Evolutionary conservation across 2,888 invertebrate genomes (phyloP).

Genomic region (Acronicta aceris): DNA sequence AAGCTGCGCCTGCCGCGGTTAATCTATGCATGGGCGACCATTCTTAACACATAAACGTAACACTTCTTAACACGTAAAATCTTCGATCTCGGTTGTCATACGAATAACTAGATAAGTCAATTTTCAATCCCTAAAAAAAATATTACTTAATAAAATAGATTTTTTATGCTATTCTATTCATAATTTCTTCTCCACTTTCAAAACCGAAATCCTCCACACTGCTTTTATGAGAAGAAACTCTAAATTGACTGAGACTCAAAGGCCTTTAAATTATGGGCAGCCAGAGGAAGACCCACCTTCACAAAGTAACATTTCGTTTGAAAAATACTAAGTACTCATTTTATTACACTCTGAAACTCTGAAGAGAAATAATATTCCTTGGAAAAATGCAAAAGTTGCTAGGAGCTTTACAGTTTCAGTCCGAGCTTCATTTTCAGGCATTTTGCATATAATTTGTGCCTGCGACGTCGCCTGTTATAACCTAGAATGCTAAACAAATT

Average conservation of each 20-base stretch:
- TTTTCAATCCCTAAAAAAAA: too few species aligned
- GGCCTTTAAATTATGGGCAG: slow-evolving; percentile 35
- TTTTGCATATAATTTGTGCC: slow-evolving; percentile 38
- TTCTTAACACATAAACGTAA: too few species aligned
- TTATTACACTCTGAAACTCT: slow-evolving; percentile 38
- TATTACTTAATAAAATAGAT: too few species aligned
- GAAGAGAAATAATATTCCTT: slow-evolving; percentile 43
- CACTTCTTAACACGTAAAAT: too few species aligned
- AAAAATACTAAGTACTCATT: slow-evolving; percentile 45
- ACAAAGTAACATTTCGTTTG: slow-evolving; percentile 40
- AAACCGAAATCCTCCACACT: too few species aligned
- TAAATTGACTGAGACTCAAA: slow-evolving; percentile 43
- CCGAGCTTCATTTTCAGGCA: slow-evolving; percentile 34
- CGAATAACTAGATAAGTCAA: too few species aligned
- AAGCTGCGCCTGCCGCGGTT: too few species aligned
- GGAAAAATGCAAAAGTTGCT: slow-evolving; percentile 40
- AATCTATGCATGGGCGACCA: too few species aligned
- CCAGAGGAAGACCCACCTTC: slow-evolving; percentile 14
- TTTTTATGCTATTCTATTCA: too few species aligned
- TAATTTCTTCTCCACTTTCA: too few species aligned
- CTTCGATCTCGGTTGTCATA: too few species aligned
- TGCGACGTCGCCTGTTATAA: slow-evolving; percentile 33
- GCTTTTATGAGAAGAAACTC: slow-evolving; percentile 40
- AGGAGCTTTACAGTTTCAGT: slow-evolving; percentile 5
- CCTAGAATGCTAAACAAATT: slow-evolving; percentile 45